Base-by-base conservation (phyloP, 2,888 invertebrate species). In the Amphimallon solstitiale region DNA sequence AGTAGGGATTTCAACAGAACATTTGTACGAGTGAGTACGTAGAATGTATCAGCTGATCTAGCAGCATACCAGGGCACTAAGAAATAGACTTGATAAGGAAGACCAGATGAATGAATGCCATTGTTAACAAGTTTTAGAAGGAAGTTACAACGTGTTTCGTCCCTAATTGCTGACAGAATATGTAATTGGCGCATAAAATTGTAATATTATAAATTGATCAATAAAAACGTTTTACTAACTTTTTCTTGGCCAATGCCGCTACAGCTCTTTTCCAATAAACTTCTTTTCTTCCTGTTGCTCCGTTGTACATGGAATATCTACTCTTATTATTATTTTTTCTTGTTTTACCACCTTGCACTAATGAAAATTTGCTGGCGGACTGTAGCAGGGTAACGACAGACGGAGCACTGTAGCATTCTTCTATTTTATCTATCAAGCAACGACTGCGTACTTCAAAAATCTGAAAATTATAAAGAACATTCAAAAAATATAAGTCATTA, bases 291-390 rank as follows among this genome's bases (percentile, higher is more conserved):
- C 74, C 61, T 2, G 76, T 68, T 2, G 74, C 72, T 1, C 64
- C 67, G 0, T 73, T 69, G 61, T 82, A 82, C 81, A 81, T 81
- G 1, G 79, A 76, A 29, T 77, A 72, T 63, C 77, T 71, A 3
- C 68, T 29, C 10, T 68, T 68, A 14, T 56, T 56, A 14, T 63
- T 62, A 15, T 68, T 62, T 48, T 69, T 71, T 54, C 51, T 48
- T 34, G 46, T 38, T n/a, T 56, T 59, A 6, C 60, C 54, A 2
- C 38, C 21, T 9, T 63, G 56, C 19, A 46, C 17, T 9, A 66
- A 34, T 2, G 65, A 59, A n/a, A 66, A 43, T 38, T 62, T 66
- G 34, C 66, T 68, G 7, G 43, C 35, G 6, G 60, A 62, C 4
- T 48, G 51, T 0, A 54, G 15, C 9, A 54, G 19, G 21, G 45